phyloP scores from a whole-genome alignment of 2,888 invertebrate species.

The Eutolmus rufibarbis region DNA sequence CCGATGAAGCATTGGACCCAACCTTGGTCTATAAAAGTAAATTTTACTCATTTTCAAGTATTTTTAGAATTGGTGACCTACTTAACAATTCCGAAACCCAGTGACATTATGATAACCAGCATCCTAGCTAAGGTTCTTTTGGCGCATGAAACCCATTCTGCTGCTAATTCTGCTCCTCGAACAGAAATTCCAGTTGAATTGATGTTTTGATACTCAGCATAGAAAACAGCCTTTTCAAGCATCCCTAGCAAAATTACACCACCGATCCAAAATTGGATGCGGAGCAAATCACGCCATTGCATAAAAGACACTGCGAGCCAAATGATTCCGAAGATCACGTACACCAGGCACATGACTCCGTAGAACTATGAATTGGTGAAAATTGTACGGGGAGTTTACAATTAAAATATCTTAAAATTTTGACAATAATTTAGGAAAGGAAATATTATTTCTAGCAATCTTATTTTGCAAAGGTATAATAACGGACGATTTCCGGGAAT shows the following conservation, averaged over 20 bases:
- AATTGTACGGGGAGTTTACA: neutral
- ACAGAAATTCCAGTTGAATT: conserved; percentile 73
- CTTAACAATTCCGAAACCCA: conserved; percentile 97
- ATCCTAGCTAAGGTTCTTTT: conserved; percentile 91
- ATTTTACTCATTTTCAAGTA: neutral
- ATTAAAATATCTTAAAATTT: too few species aligned
- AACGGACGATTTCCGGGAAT: too few species aligned
- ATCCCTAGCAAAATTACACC: conserved; percentile 87
- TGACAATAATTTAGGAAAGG: too few species aligned
- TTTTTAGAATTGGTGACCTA: conserved; percentile 62
- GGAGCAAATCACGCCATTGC: conserved; percentile 88
- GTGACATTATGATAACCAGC: conserved; percentile 91
- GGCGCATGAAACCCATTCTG: conserved; percentile 89
- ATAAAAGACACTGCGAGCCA: conserved; percentile 85
- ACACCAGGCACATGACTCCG: conserved; percentile 87
- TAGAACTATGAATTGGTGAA: conserved; percentile 73
- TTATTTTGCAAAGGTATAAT: too few species aligned
- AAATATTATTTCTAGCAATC: too few species aligned
- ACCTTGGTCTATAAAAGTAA: conserved; percentile 71
- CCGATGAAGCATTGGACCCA: conserved; percentile 87
- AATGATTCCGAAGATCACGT: conserved; percentile 79
- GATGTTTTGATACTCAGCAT: conserved; percentile 84
- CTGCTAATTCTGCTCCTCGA: conserved; percentile 78
- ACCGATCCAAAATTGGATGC: conserved; percentile 97
- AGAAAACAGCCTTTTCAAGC: conserved; percentile 88